A percentile compares a stretch with the other conserved stretches of the same genome.
phyloP scores from a whole-genome alignment of 30 jellyfish, hydroid and myxozoan species.

The Aurelia sp. region DNA sequence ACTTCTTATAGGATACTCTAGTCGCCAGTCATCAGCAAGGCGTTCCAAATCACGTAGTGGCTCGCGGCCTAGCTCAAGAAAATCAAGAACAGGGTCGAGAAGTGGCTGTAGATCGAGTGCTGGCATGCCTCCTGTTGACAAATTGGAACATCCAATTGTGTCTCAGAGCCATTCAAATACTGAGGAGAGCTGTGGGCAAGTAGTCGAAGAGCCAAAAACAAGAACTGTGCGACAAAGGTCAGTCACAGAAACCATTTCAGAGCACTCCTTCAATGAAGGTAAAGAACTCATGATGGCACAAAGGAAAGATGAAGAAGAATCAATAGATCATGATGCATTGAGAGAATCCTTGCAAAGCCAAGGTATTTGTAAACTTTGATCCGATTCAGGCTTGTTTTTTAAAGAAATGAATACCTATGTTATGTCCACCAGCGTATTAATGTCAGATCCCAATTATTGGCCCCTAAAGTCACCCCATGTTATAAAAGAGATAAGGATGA shows the following conservation, averaged over 20 bases:
- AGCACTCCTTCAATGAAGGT: not conserved
- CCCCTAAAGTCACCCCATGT: too few species aligned
- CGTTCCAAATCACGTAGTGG: constrained; percentile 72
- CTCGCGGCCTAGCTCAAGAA: constrained; percentile 79
- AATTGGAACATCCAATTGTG: constrained; percentile 32
- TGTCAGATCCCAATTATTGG: not conserved
- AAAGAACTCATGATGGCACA: constrained; percentile 17
- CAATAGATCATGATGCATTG: not conserved
- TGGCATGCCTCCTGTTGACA: constrained; percentile 67
- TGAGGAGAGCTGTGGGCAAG: not conserved
- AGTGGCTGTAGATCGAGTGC: constrained; percentile 37
- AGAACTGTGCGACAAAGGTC: constrained; percentile 47
- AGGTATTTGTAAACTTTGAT: not conserved
- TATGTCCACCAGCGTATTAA: not conserved
- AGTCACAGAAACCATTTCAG: constrained; percentile 19
- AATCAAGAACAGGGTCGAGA: constrained; percentile 58
- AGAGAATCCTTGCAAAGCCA: constrained; percentile 53
- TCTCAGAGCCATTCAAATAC: not conserved
- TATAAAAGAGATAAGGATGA: not conserved
- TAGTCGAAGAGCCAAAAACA: constrained; percentile 13
- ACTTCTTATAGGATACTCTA: constrained; percentile 48
- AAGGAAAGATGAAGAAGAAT: constrained; percentile 10
- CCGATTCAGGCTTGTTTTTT: not conserved
- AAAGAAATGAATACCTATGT: not conserved
- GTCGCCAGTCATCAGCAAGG: constrained; percentile 83